Conservation (phyloP, 2,797 vertebrate genomes). For the Sebastes flavidus region DNA sequence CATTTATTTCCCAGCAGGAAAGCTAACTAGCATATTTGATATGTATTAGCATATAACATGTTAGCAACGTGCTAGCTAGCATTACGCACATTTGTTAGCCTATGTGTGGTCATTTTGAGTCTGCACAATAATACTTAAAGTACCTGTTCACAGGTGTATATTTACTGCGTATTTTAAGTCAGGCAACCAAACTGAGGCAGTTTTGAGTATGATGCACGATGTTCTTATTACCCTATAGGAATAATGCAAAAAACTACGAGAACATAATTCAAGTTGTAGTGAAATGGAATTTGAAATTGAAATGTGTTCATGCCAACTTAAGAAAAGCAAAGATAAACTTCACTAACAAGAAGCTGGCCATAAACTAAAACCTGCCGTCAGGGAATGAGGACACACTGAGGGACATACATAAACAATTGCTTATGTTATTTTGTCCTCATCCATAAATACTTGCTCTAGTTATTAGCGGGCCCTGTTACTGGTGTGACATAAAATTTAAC, state of each 20-base stretch:
- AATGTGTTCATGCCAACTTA: neutral
- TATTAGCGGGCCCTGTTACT: constrained; percentile 5
- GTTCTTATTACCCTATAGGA: neutral
- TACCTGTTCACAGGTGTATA: neutral
- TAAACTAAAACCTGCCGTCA: neutral
- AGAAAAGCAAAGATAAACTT: neutral
- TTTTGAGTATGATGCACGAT: neutral
- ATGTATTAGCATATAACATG: neutral
- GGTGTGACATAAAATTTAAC: constrained; percentile 20
- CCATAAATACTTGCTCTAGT: constrained; percentile 4
- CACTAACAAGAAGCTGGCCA: neutral
- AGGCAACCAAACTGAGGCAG: neutral
- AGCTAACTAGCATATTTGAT: neutral
- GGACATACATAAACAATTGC: neutral
- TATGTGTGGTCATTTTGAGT: neutral
- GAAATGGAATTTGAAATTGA: neutral
- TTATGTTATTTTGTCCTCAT: neutral
- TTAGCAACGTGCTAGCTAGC: neutral
- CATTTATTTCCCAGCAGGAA: neutral
- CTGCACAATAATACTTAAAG: neutral
- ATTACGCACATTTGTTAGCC: neutral
- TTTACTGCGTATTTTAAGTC: neutral
- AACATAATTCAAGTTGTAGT: neutral
- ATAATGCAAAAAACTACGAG: neutral
- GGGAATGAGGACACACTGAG: neutral